Conservation (phyloP, 1,140 invertebrate species). For the Drosophila jambulina region DNA sequence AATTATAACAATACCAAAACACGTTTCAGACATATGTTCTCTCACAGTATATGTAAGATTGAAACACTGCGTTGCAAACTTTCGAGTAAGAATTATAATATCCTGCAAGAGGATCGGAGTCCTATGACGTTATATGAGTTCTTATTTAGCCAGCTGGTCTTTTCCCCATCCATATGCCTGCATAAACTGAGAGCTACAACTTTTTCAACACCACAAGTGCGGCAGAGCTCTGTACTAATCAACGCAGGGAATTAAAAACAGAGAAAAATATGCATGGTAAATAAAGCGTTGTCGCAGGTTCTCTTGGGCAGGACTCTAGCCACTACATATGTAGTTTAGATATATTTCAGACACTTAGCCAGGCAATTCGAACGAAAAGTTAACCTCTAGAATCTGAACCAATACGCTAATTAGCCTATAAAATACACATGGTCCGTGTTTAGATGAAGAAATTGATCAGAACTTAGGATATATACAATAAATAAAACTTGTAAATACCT, state of each 20-base stretch:
- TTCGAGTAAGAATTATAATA: neutral
- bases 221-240: constrained; percentile 1
- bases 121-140: neutral
- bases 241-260: neutral
- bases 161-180: neutral
- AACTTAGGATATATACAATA: constrained; percentile 19
- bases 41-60: neutral
- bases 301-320: constrained; percentile 6
- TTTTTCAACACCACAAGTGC: neutral
- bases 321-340: neutral
- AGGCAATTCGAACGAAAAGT: neutral
- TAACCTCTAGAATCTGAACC: constrained; percentile 4
- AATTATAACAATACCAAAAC: neutral
- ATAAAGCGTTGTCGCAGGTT: neutral
- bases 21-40: neutral
- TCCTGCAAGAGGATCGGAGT: neutral
- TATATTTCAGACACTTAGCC: constrained; percentile 2
- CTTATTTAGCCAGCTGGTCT: neutral
- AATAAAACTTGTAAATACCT: constrained; percentile 24
- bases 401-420: constrained; percentile 10
- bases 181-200: neutral
- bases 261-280: neutral
- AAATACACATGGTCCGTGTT: constrained; percentile 13
- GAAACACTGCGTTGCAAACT: neutral
- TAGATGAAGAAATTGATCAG: constrained; percentile 19